Conservation (phyloP, 2,113 vertebrate genomes). For the Cephalopterus ornatus region DNA sequence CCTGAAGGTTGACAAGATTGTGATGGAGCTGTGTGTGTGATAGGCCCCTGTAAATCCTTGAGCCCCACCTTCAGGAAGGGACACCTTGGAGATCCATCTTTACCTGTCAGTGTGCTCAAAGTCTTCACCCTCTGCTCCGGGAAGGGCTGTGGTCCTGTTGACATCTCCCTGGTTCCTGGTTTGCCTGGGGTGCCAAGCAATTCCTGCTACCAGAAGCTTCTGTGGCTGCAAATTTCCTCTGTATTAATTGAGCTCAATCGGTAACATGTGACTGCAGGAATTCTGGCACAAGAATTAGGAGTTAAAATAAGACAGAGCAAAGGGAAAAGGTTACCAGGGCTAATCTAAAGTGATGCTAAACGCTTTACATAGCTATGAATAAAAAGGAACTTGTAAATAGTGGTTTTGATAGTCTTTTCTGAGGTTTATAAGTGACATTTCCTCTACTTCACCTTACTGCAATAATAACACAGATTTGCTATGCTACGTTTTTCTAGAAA, state of each 20-base stretch:
- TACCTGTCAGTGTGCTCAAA: background rate
- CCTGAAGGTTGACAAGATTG: background rate
- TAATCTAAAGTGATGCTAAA: background rate
- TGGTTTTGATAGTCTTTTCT: background rate
- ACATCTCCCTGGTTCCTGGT: background rate
- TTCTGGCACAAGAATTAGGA: background rate
- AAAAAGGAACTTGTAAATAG: slow-evolving; percentile 15
- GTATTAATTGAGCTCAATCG: background rate
- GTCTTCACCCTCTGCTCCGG: background rate
- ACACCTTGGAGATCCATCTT: background rate
- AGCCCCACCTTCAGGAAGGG: background rate
- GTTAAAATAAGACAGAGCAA: background rate
- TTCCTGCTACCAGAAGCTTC: background rate
- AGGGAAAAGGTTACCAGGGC: background rate
- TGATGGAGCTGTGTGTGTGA: background rate
- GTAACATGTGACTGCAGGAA: background rate
- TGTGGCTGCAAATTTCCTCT: background rate
- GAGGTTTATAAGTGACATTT: slow-evolving; percentile 34
- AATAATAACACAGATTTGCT: background rate
- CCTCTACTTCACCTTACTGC: background rate
- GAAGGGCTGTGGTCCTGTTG: background rate
- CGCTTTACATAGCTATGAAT: background rate
- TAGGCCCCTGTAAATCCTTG: background rate
- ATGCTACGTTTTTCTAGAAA: background rate
- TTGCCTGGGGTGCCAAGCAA: background rate